These are phyloP conservation scores for Zele albiditarsus DNA, from an alignment of 2,888 invertebrate species.

Conservation along the genomic window DNA sequence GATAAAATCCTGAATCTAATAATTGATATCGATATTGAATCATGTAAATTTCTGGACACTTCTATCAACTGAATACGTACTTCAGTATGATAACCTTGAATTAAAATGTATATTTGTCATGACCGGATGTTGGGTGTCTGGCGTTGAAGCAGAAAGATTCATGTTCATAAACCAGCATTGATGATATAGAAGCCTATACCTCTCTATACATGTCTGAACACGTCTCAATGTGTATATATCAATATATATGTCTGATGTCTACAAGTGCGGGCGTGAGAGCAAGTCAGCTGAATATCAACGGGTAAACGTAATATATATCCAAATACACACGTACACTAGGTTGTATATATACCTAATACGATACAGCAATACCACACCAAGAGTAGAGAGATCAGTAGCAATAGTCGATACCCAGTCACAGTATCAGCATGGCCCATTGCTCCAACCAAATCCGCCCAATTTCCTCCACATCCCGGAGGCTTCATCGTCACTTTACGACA, in stretches of 20 bases:
- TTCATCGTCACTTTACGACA: constrained; percentile 73
- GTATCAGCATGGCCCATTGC: constrained; percentile 72
- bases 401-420: constrained; percentile 48
- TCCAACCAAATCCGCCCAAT: constrained; percentile 70
- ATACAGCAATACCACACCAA: neutral
- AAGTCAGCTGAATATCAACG: constrained; percentile 7
- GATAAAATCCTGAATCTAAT: too few species aligned
- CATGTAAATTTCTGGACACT: too few species aligned
- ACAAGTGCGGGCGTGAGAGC: constrained; percentile 2
- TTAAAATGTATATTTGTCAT: constrained; percentile 10
- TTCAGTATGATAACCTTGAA: too few species aligned
- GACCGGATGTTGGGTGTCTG: constrained; percentile 34
- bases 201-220: neutral
- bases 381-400: constrained; percentile 8
- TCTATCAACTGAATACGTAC: too few species aligned
- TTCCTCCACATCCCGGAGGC: constrained; percentile 68
- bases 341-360: neutral
- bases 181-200: neutral
- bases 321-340: neutral
- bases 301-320: constrained; percentile 21
- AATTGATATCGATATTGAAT: too few species aligned
- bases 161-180: constrained; percentile 32
- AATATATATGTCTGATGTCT: neutral
- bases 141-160: constrained; percentile 27
- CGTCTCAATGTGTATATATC: neutral